phyloP scores from a whole-genome alignment of 2,797 vertebrate species.

The Glyptemys insculpta region DNA sequence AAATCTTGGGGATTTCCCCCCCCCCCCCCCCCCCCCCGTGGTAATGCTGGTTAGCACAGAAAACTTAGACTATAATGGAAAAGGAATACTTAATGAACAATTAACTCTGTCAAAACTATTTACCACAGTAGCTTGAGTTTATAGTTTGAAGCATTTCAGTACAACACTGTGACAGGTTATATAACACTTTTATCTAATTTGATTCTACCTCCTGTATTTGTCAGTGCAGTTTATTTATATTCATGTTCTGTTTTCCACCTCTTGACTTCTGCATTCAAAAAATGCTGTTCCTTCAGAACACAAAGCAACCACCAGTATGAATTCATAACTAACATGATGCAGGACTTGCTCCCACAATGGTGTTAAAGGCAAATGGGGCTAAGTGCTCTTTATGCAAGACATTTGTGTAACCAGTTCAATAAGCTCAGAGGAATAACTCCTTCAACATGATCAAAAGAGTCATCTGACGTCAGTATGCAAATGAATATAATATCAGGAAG shows the following conservation, averaged over 20 bases:
- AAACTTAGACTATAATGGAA: background rate
- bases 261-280: background rate
- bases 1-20: background rate
- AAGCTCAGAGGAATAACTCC: background rate
- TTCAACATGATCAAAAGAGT: fast-evolving
- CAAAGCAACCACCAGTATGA: background rate
- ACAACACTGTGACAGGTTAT: constrained; percentile 31
- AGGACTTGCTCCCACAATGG: background rate
- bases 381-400: background rate
- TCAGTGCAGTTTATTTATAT: background rate
- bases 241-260: fast-evolving
- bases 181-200: background rate
- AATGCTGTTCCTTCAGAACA: background rate
- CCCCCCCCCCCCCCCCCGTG: background rate
- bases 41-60: background rate
- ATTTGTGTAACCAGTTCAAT: background rate
- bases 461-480: background rate
- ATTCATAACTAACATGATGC: background rate
- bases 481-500: background rate
- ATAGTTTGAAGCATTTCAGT: constrained; percentile 27
- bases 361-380: background rate
- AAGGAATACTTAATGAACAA: constrained; percentile 29
- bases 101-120: constrained; percentile 8
- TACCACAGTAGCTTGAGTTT: fast-evolving
- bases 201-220: background rate